Conservation (phyloP, 2,797 vertebrate species). For the Notoglanidium macrostoma region DNA sequence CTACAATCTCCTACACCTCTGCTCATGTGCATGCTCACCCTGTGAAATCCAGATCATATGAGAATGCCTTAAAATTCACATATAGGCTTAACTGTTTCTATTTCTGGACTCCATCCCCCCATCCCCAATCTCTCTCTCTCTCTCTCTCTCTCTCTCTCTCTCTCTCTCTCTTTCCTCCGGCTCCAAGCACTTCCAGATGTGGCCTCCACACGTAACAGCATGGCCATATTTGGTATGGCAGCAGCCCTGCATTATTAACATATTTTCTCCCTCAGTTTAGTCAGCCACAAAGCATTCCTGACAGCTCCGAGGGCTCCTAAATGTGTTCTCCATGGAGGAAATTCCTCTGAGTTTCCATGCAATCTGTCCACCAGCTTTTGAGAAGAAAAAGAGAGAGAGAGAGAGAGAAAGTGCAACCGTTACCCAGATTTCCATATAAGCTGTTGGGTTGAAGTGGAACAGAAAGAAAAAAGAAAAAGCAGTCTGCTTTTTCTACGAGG, state of each 20-base stretch:
- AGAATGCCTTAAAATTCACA: conserved; percentile 63
- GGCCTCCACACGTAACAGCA: conserved; percentile 97
- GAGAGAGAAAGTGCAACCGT: conserved; percentile 62
- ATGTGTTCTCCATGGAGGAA: conserved; percentile 93
- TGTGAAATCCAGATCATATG: conserved; percentile 30
- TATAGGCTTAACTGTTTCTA: conserved; percentile 77
- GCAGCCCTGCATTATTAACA: conserved; percentile 97
- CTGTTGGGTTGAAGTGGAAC: conserved; percentile 64
- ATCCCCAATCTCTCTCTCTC: no score
- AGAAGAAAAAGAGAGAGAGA: conserved; percentile 50
- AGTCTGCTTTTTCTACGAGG: conserved; percentile 62
- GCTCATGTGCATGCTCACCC: neutral
- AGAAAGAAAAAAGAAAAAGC: conserved; percentile 56
- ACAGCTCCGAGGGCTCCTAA: conserved; percentile 95
- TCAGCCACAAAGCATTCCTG: conserved; percentile 98
- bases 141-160: no score
- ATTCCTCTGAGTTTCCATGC: conserved; percentile 90
- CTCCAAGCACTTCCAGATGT: conserved; percentile 94
- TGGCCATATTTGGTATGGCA: conserved; percentile 99
- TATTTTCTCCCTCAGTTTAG: conserved; percentile 90
- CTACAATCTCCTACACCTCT: neutral
- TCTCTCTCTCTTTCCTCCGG: conserved; percentile 31
- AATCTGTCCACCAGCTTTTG: conserved; percentile 84
- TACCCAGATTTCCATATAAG: conserved; percentile 79
- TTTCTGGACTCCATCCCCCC: conserved; percentile 77